These are phyloP conservation scores for Orthonevra nobilis DNA, from an alignment of 2,888 invertebrate genomes.

Conservation along the genomic window DNA sequence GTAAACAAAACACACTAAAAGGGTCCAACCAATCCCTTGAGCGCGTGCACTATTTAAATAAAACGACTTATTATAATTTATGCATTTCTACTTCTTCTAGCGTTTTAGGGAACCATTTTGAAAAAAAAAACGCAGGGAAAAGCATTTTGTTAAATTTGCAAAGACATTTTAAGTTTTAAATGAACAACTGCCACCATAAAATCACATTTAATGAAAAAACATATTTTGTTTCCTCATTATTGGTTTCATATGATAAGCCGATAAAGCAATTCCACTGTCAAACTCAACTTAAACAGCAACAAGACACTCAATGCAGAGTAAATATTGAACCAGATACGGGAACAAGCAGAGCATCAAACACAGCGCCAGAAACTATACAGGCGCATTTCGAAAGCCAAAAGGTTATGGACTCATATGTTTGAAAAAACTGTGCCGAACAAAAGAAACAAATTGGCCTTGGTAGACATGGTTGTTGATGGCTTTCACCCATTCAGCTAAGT, in stretches of 20 bases:
- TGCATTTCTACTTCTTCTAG: too few relatives aligned
- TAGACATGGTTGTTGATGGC: neutral
- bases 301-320: neutral
- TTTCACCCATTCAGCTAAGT: neutral
- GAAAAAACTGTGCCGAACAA: neutral
- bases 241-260: neutral
- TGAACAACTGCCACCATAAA: constrained; percentile 11
- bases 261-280: neutral
- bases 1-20: too few relatives aligned
- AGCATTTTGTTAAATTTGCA: constrained; percentile 9
- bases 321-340: neutral
- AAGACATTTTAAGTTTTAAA: constrained; percentile 7
- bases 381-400: neutral
- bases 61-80: too few relatives aligned
- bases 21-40: too few relatives aligned
- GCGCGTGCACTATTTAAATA: too few relatives aligned
- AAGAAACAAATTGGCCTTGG: neutral
- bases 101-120: neutral
- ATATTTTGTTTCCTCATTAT: neutral
- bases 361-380: neutral
- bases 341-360: neutral
- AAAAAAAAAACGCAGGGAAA: neutral
- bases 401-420: neutral
- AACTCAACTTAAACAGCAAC: neutral
- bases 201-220: constrained; percentile 11